Evolutionary conservation across 1,140 invertebrate species (phyloP), one percentile per base, ranked within the genome.

Genomic region (Meteorus sp.): DNA sequence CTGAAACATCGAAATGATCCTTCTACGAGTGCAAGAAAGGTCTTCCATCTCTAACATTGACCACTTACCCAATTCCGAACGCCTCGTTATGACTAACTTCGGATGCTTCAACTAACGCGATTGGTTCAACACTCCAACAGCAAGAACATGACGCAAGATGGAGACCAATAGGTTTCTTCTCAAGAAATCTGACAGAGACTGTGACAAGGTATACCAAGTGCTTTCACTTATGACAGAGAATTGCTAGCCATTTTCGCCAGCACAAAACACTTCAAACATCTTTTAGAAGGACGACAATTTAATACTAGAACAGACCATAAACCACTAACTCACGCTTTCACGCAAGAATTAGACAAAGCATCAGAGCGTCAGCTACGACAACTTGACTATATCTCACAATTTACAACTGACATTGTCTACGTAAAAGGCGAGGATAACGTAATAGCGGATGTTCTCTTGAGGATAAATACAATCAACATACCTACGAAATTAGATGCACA

Each of bases 91-190:
- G 45, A 1, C 29, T 70, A 3, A 60, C 62, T 37, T 66, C 62
- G 0, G 77, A 79, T 55, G 77, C 76, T 19, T 81, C 73, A 2
- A 68, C 69, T 25, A 56, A 31, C 5, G 61, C 69, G 0, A 63
- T 80, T 9, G 79, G 77, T 19, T 71, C 67, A 3, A 64, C 56
- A 4, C 29, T 82, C 7, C 66, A 80, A 27, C 77, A 80, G 58
- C 6, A 19, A 1, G 27, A 56, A 6, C 22, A 63, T 17, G 37
- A 48, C 35, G 9, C 48, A 2, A 31, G 7, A 1, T 66, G 65
- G 62, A 35, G 73, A 63, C 75, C 73, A 7, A 44, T 79, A 1
- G 72, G 64, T 23, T 81, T 77, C 54, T 78, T 77, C 41, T 78
- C 74, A 17, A 73, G 67, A 45, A 77, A 76, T 53, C 45, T 39